Evolutionary conservation across 1,140 invertebrate genomes (phyloP), one percentile per base, ranked within the genome.

Genomic region (Drosophila tsacasi): DNA sequence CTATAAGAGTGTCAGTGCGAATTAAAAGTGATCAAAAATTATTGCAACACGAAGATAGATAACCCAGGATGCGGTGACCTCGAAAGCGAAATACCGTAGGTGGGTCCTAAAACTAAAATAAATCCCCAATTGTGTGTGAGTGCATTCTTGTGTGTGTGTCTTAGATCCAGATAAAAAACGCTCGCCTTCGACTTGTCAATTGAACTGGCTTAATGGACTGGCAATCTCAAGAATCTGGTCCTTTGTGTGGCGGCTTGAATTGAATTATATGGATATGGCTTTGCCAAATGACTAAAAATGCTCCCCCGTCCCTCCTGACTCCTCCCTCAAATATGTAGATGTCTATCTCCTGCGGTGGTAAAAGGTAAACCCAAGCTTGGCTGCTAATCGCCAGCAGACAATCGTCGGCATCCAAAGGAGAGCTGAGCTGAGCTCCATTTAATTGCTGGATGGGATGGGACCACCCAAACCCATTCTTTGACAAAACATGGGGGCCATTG

Each of bases 131-230:
- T 44, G 46, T 19, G 13, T 32, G 17, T n/a, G 7, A 27, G 46
- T 32, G 12, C 23, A 15, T 39, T 50, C n/a, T 27, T 30, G 42
- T 52, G 47, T 52, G 42, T 68, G 49, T 64, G 47, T 32, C 19
- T 47, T 35, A 35, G 78, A 52, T 57, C 46, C 25, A 54, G 79
- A 86, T 86, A 86, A 85, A 46, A 85, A 46, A 39, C 39, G 40
- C 57, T n/a, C 21, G 46, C 81, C 71, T 80, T 76, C 81, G 67
- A 83, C 80, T 63, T 86, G 83, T 86, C 83, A 86, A 68, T 77
- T 77, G 37, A 30, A 0, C 15, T 54, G 72, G 55, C 47, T 73
- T 74, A 74, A 78, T 67, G 65, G 77, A 55, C 69, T 67, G 54
- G 71, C 47, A 60, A 72, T 67, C 68, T 62, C 19, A 55, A 68